phyloP scores from a whole-genome alignment of 2,797 vertebrate species.

The Aplochiton taeniatus region DNA sequence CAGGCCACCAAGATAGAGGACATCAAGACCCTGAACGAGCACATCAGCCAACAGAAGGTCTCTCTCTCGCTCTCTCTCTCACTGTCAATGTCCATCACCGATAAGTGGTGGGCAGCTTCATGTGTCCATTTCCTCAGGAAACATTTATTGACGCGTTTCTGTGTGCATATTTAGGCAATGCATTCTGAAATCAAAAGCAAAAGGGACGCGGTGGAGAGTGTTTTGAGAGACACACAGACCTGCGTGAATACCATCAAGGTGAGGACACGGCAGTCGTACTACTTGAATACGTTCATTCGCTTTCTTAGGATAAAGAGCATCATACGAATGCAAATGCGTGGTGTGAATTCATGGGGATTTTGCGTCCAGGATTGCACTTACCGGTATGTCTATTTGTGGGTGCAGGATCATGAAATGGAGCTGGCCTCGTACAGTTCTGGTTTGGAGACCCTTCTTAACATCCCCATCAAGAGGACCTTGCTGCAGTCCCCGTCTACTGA shows the following conservation, averaged over 20 bases:
- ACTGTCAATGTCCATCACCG: not conserved
- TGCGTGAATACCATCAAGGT: conserved; percentile 91
- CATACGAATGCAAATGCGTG: not conserved
- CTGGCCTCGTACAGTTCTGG: conserved; percentile 88
- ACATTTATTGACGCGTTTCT: too few relatives aligned
- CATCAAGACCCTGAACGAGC: conserved; percentile 74
- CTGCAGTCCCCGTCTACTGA: conserved; percentile 87
- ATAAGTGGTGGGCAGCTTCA: too few relatives aligned
- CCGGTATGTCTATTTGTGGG: conserved; percentile 14
- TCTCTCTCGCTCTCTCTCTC: not conserved
- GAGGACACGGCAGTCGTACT: conserved; percentile 23
- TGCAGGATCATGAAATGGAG: conserved; percentile 91
- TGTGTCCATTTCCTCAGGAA: too few relatives aligned
- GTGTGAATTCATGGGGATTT: not conserved
- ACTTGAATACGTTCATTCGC: not conserved
- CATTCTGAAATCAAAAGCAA: conserved; percentile 86
- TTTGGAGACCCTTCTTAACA: conserved; percentile 90
- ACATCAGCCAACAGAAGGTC: conserved; percentile 89
- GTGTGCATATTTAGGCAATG: conserved; percentile 60
- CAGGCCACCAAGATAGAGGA: conserved; percentile 81
- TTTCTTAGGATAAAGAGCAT: not conserved
- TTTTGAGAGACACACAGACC: conserved; percentile 83
- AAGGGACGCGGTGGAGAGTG: conserved; percentile 85
- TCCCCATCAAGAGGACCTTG: conserved; percentile 91
- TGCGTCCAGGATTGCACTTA: not conserved